A percentile compares a stretch with the other conserved stretches of the same genome.
Evolutionary conservation across 2,888 invertebrate genomes (phyloP).

Genomic region (Zygogramma bicolorata): DNA sequence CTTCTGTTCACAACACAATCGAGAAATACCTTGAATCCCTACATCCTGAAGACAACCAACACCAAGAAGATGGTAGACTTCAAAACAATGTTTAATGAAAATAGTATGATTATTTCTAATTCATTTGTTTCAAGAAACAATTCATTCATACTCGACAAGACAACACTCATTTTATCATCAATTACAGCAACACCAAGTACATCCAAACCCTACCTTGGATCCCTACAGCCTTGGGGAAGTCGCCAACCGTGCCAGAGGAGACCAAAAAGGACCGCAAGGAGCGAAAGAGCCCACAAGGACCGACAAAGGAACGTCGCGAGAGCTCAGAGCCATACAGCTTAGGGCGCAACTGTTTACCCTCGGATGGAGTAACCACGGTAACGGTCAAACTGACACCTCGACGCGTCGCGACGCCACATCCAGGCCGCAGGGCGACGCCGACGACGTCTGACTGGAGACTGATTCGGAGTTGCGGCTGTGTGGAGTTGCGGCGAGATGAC

Average conservation of each 20-base stretch:
- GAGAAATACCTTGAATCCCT: too few species aligned
- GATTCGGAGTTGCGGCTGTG: conserved; percentile 37
- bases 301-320: conserved; percentile 27
- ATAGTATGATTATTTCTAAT: too few species aligned
- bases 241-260: conserved; percentile 9
- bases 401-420: conserved; percentile 23
- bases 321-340: conserved; percentile 33
- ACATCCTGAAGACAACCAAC: too few species aligned
- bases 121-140: too few species aligned
- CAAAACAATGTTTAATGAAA: too few species aligned
- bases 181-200: background rate
- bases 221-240: background rate
- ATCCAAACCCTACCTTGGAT: background rate
- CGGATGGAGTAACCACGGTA: conserved; percentile 50
- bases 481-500: conserved; percentile 39
- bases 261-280: conserved; percentile 34
- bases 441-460: conserved; percentile 38
- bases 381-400: conserved; percentile 36
- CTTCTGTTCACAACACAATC: too few species aligned
- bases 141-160: too few species aligned
- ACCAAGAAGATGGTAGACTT: too few species aligned
- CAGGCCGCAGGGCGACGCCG: conserved; percentile 38
- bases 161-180: too few species aligned
- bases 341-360: conserved; percentile 46
- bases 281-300: conserved; percentile 35